Percentiles rank a stretch among this genome's conserved stretches.
These are phyloP conservation scores for Thereva unica DNA, from an alignment of 2,888 invertebrate genomes.

Conservation along the genomic window DNA sequence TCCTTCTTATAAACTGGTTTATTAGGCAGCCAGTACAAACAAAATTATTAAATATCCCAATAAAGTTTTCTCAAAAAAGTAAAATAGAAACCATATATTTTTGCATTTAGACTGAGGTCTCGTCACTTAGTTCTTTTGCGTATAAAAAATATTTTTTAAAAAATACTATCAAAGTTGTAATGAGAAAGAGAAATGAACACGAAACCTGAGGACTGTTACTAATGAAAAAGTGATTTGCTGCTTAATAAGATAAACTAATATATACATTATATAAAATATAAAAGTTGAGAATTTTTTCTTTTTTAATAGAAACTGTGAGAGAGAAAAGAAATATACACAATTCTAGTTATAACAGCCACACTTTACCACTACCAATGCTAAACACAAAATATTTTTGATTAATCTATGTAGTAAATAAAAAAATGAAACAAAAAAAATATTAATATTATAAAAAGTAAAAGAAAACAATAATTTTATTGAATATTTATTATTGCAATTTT, in stretches of 20 bases:
- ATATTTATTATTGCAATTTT: slow-evolving; percentile 26
- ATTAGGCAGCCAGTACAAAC: slow-evolving; percentile 23
- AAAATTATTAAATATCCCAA: slow-evolving; percentile 12
- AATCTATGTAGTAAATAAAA: slow-evolving; percentile 18
- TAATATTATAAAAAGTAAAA: slow-evolving; percentile 14
- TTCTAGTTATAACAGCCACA: not conserved
- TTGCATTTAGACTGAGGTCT: too few relatives aligned
- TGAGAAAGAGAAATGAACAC: not conserved
- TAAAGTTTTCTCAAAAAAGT: slow-evolving; percentile 2
- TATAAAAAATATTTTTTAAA: not conserved
- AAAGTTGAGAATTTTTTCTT: not conserved
- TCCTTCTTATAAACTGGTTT: not conserved
- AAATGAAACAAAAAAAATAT: slow-evolving; percentile 23
- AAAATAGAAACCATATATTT: too few relatives aligned
- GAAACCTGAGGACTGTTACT: slow-evolving; percentile 13
- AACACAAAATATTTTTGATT: slow-evolving; percentile 15
- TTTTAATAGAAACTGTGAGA: too few relatives aligned
- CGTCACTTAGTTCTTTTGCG: not conserved
- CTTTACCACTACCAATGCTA: slow-evolving; percentile 16
- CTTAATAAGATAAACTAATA: slow-evolving; percentile 20
- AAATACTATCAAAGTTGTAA: not conserved
- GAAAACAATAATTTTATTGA: slow-evolving; percentile 27
- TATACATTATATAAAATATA: not conserved
- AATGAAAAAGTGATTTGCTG: slow-evolving; percentile 19
- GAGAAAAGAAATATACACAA: not conserved